phyloP scores from a whole-genome alignment of 2,888 invertebrate genomes.

The Rhagonycha lutea region DNA sequence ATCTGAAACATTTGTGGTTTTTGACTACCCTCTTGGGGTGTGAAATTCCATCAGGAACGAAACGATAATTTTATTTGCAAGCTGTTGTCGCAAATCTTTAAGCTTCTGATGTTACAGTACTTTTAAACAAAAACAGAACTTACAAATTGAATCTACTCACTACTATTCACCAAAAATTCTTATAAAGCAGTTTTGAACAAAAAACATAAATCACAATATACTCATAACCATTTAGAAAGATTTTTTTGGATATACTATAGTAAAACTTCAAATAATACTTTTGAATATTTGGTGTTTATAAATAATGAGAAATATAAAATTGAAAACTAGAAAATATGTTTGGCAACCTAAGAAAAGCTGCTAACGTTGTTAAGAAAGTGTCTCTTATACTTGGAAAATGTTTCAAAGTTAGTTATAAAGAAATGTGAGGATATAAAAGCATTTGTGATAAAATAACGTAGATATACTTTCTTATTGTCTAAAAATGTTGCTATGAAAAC shows the following conservation, averaged over 20 bases:
- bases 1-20: constrained; percentile 19
- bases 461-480: not conserved
- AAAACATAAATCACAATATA: not conserved
- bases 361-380: not conserved
- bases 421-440: not conserved
- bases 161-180: not conserved
- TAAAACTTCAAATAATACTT: not conserved
- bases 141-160: not conserved
- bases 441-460: not conserved
- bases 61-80: constrained; percentile 24
- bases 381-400: not conserved
- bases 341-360: too few species aligned
- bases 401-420: not conserved
- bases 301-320: not conserved
- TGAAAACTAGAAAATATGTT: not conserved
- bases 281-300: not conserved
- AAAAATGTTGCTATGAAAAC: not conserved
- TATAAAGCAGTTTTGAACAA: not conserved
- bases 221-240: not conserved
- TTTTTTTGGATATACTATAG: not conserved
- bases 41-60: constrained; percentile 10
- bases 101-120: constrained; percentile 4
- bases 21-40: constrained; percentile 11
- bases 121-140: constrained; percentile 1
- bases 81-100: constrained; percentile 23